Percentiles rank a stretch among this genome's conserved stretches.
Evolutionary conservation across 2,888 invertebrate species (phyloP).

Genomic region (Philaethria dido): DNA sequence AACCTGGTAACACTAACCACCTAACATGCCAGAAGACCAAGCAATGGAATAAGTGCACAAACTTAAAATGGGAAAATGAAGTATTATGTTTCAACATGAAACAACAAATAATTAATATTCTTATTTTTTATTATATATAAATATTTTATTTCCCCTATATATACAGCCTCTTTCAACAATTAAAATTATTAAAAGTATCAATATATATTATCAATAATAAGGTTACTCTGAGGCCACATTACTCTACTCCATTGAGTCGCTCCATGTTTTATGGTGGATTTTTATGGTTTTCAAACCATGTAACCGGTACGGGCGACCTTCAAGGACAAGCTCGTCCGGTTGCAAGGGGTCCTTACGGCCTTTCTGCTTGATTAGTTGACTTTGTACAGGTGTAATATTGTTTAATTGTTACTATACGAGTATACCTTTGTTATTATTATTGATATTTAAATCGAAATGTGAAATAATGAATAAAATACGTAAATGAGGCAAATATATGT

Average conservation of each 20-base stretch:
- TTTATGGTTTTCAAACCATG: slow-evolving; percentile 60
- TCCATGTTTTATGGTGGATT: slow-evolving; percentile 59
- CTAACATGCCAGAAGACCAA: no score
- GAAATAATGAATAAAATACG: no score
- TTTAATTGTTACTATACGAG: slow-evolving; percentile 1
- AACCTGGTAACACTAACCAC: no score
- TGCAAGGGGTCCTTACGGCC: slow-evolving; percentile 23
- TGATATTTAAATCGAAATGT: no score
- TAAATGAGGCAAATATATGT: neutral
- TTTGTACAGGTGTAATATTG: slow-evolving; percentile 12
- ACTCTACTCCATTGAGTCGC: slow-evolving; percentile 54
- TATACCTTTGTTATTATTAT: neutral
- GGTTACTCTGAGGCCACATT: slow-evolving; percentile 31
- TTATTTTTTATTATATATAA: no score
- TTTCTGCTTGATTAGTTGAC: slow-evolving; percentile 10
- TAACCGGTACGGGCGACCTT: slow-evolving; percentile 48
- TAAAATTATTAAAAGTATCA: neutral
- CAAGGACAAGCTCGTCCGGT: slow-evolving; percentile 49
- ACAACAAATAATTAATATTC: no score
- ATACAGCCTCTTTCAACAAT: no score
- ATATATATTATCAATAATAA: neutral
- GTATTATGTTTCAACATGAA: no score
- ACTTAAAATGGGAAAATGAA: no score
- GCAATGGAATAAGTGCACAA: no score
- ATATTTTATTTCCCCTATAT: no score